Evolutionary conservation across 2,888 invertebrate genomes (phyloP).

Genomic region (Scaptomyza parva): DNA sequence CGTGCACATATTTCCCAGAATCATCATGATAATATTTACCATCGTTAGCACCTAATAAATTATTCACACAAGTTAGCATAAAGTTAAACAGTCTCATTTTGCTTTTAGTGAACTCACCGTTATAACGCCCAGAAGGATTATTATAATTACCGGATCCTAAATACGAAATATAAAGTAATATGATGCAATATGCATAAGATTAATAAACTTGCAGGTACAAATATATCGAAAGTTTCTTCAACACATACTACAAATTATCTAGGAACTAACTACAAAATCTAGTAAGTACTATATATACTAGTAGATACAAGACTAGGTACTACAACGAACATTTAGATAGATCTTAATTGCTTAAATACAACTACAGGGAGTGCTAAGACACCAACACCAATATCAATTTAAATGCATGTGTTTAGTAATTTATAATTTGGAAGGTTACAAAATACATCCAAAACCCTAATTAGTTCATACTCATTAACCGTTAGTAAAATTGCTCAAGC

Average conservation of each 20-base stretch:
- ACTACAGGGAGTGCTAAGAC: slow-evolving; percentile 29
- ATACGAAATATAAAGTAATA: slow-evolving; percentile 49
- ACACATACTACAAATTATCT: slow-evolving; percentile 38
- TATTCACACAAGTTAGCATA: background rate
- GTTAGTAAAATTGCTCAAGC: slow-evolving; percentile 69
- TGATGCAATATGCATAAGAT: slow-evolving; percentile 49
- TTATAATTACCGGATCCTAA: slow-evolving; percentile 80
- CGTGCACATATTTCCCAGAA: slow-evolving; percentile 83
- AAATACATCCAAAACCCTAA: slow-evolving; percentile 11
- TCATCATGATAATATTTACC: slow-evolving; percentile 83
- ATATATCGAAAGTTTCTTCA: slow-evolving; percentile 1
- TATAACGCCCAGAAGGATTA: slow-evolving; percentile 64
- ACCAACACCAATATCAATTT: slow-evolving; percentile 36
- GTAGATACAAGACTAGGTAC: slow-evolving; percentile 21
- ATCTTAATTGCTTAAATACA: slow-evolving; percentile 29
- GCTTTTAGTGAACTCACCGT: slow-evolving; percentile 65
- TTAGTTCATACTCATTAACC: slow-evolving; percentile 42
- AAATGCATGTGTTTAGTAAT: slow-evolving; percentile 26
- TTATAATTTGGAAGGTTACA: slow-evolving; percentile 3
- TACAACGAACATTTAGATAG: slow-evolving; percentile 29
- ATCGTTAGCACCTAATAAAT: slow-evolving; percentile 62
- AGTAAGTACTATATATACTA: slow-evolving; percentile 20
- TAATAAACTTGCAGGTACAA: slow-evolving; percentile 49
- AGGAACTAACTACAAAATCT: slow-evolving; percentile 43
- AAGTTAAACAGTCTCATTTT: fast-evolving